phyloP scores from a whole-genome alignment of 2,888 invertebrate genomes.

The Hipparchia semele region DNA sequence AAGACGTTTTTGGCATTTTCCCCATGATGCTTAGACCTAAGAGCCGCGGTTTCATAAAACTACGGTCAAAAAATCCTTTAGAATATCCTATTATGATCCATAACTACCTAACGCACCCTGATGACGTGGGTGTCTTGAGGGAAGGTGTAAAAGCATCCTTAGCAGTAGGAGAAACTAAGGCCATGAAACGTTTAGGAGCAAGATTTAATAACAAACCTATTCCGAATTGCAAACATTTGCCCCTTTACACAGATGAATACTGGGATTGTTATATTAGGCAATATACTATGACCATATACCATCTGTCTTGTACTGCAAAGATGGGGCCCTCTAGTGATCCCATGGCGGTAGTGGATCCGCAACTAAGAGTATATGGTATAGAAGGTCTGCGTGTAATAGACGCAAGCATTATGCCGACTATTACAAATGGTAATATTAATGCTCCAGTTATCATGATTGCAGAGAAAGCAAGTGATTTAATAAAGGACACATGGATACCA shows the following conservation, averaged over 20 bases:
- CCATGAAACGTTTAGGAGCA: conserved; percentile 91
- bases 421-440: conserved; percentile 94
- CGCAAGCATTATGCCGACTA: conserved; percentile 94
- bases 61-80: conserved; percentile 87
- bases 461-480: conserved; percentile 92
- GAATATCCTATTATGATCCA: conserved; percentile 95
- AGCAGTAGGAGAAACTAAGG: conserved; percentile 90
- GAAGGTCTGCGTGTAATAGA: conserved; percentile 92
- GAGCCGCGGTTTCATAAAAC: conserved; percentile 90
- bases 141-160: conserved; percentile 94
- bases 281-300: conserved; percentile 94
- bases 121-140: conserved; percentile 91
- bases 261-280: conserved; percentile 93
- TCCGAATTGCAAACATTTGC: conserved; percentile 92
- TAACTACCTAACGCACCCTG: conserved; percentile 94
- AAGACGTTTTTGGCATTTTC: conserved; percentile 91
- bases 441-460: conserved; percentile 95
- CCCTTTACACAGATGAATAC: conserved; percentile 91
- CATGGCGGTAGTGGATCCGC: conserved; percentile 91
- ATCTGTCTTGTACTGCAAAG: conserved; percentile 92
- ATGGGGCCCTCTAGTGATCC: conserved; percentile 92
- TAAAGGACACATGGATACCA: conserved; percentile 87
- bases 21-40: conserved; percentile 96
- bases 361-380: conserved; percentile 89
- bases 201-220: conserved; percentile 88